A percentile compares a stretch with the other conserved stretches of the same genome.
Evolutionary conservation across 2,888 invertebrate genomes (phyloP).

Genomic region (Nowickia ferox): DNA sequence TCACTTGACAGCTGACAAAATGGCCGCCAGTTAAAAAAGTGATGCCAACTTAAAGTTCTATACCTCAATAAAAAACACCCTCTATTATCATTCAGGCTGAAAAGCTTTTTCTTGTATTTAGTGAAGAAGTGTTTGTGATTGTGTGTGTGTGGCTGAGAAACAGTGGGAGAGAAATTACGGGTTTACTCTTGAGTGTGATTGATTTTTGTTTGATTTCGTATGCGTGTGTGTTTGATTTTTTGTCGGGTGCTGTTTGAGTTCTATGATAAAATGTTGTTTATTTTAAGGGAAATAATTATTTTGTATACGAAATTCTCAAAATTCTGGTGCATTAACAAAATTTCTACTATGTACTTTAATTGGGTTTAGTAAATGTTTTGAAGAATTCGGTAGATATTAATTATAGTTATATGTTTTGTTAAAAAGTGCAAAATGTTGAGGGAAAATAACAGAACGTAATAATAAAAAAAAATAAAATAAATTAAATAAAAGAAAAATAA

Average conservation of each 20-base stretch:
- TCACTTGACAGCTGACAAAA: no score
- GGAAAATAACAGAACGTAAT: not conserved
- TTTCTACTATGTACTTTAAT: slow-evolving; percentile 60
- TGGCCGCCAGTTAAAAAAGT: no score
- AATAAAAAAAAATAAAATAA: slow-evolving; percentile 31
- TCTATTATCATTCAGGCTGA: slow-evolving; percentile 55
- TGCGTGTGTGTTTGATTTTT: slow-evolving; percentile 10
- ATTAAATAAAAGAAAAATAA: slow-evolving; percentile 9
- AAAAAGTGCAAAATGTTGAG: slow-evolving; percentile 46
- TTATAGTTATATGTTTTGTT: slow-evolving; percentile 32
- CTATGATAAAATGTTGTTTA: slow-evolving; percentile 21
- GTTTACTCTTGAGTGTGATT: slow-evolving; percentile 21
- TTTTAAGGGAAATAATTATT: slow-evolving; percentile 15
- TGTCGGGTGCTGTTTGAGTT: slow-evolving; percentile 23
- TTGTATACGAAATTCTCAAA: slow-evolving; percentile 32
- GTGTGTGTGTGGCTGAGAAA: not conserved
- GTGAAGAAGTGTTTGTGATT: slow-evolving; percentile 12
- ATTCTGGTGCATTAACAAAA: slow-evolving; percentile 60
- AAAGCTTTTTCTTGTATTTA: slow-evolving; percentile 49
- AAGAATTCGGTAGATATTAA: not conserved
- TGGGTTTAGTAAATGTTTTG: slow-evolving; percentile 37
- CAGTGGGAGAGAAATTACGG: not conserved
- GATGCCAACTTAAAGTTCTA: no score
- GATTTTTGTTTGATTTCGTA: slow-evolving; percentile 17
- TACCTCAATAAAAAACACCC: no score